Evolutionary conservation across 2,797 vertebrate species (phyloP).

Genomic region (Echiichthys vipera): DNA sequence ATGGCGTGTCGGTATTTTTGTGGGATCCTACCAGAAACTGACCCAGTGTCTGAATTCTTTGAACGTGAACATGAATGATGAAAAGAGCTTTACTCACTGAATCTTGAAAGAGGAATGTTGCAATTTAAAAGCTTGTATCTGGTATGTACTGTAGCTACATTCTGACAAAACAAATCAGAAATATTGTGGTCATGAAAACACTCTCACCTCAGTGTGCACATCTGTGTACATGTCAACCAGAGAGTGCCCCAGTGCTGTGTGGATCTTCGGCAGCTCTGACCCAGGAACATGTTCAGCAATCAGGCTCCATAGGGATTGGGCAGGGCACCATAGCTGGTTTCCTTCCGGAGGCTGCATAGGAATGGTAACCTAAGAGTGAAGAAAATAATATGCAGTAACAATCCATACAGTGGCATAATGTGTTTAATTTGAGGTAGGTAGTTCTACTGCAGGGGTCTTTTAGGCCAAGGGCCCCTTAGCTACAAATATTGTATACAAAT

Average conservation of each 20-base stretch:
- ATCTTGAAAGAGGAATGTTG: conserved; percentile 1
- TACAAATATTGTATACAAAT: no score
- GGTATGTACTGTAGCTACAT: neutral
- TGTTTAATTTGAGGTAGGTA: no score
- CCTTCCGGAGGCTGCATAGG: conserved; percentile 67
- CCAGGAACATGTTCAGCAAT: conserved; percentile 82
- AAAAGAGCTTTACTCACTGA: neutral
- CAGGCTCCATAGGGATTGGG: conserved; percentile 86
- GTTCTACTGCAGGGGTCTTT: no score
- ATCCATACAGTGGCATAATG: neutral
- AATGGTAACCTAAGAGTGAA: conserved; percentile 19
- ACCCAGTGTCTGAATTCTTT: conserved; percentile 24
- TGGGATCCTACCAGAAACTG: conserved; percentile 23
- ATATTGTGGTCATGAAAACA: neutral
- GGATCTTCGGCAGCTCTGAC: conserved; percentile 84
- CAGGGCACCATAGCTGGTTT: conserved; percentile 56
- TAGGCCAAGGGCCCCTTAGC: no score
- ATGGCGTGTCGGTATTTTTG: conserved; percentile 38
- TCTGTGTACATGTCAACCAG: conserved; percentile 87
- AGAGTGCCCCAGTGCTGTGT: conserved; percentile 81
- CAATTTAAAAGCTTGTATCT: conserved; percentile 2
- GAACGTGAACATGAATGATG: conserved; percentile 6
- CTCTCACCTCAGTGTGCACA: conserved; percentile 86
- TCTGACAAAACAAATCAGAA: neutral
- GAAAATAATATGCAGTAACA: neutral